Percentiles rank a stretch among this genome's conserved stretches.
phyloP scores from a whole-genome alignment of 2,797 vertebrate species.

The Alosa sapidissima region DNA sequence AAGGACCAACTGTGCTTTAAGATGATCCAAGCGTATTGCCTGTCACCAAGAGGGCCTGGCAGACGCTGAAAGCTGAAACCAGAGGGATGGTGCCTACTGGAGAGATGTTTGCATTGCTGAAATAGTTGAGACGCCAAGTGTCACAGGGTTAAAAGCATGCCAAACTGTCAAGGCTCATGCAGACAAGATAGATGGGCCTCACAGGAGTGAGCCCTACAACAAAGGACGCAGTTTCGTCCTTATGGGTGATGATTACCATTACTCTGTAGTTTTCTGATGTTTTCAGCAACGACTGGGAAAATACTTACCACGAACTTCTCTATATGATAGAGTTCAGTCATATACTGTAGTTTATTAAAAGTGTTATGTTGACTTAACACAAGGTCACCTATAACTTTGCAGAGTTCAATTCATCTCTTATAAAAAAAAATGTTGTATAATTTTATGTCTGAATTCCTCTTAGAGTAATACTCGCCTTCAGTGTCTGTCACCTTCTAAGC shows the following conservation, averaged over 20 bases:
- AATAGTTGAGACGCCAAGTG: conserved; percentile 18
- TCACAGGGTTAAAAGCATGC: not conserved
- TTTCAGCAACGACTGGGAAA: not conserved
- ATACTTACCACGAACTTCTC: not conserved
- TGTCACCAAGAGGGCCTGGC: not conserved
- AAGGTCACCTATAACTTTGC: not conserved
- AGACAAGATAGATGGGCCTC: not conserved
- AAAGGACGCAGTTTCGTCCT: not conserved
- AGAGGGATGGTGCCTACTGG: not conserved
- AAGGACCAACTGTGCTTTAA: not conserved
- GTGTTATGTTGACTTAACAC: too few relatives aligned
- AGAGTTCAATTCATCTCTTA: too few relatives aligned
- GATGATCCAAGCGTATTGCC: not conserved
- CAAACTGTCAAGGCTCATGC: not conserved
- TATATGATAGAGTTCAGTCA: too few relatives aligned
- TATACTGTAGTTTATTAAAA: too few relatives aligned
- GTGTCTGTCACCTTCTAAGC: not conserved
- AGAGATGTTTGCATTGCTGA: conserved; percentile 22
- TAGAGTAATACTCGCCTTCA: not conserved
- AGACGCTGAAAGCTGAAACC: conserved; percentile 2
- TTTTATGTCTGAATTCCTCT: not conserved
- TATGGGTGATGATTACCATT: not conserved
- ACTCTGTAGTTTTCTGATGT: too few relatives aligned
- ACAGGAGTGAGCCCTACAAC: not conserved
- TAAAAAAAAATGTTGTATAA: not conserved